Percentiles rank a stretch among this genome's conserved stretches.
Evolutionary conservation across 2,797 vertebrate species (phyloP).

Genomic region (Anisognathus igniventris): DNA sequence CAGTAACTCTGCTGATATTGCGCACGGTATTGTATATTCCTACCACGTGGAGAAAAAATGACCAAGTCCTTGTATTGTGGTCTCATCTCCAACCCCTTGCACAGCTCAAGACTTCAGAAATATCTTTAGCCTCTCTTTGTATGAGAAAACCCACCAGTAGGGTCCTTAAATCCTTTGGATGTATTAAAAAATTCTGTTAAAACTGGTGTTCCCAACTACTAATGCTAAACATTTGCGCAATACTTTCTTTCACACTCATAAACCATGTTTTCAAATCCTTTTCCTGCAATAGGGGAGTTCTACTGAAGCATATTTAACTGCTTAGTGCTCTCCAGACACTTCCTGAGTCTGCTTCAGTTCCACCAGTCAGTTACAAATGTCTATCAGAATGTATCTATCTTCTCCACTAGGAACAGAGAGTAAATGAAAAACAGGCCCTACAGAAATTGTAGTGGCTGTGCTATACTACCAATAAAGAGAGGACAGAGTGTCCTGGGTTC

Average conservation of each 20-base stretch:
- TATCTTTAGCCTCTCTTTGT: neutral
- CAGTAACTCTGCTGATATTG: neutral
- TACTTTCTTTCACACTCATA: neutral
- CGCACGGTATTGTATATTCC: neutral
- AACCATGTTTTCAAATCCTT: neutral
- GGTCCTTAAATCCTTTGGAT: neutral
- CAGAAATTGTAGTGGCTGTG: neutral
- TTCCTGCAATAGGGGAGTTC: neutral
- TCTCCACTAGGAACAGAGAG: neutral
- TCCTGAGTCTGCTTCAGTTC: neutral
- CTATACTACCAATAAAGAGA: neutral
- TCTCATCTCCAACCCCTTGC: neutral
- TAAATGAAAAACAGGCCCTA: neutral
- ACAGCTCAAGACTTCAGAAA: neutral
- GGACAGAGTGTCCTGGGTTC: neutral
- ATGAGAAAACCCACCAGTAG: neutral
- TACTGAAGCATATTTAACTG: neutral
- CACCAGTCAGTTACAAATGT: neutral
- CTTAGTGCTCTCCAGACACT: neutral
- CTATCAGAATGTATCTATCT: neutral
- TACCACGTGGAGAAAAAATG: accelerated
- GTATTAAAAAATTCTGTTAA: neutral
- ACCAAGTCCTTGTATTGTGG: neutral
- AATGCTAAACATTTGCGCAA: neutral
- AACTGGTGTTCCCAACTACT: neutral